Evolutionary conservation across 2,113 vertebrate species (phyloP), one percentile per base, ranked within the genome.

Genomic region (Ellobius talpinus): DNA sequence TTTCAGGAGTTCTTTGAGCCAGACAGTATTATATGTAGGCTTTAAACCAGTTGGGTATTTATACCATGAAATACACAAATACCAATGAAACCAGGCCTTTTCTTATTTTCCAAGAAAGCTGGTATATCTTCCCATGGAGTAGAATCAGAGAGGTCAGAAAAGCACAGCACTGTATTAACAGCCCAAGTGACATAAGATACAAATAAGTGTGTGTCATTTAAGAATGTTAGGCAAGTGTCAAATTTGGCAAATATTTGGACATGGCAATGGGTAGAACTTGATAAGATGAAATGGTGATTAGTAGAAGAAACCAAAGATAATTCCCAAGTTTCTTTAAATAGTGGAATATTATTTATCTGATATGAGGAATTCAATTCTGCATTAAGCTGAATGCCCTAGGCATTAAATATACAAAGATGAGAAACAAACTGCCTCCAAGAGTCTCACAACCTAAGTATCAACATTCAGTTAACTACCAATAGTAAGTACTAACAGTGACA

Each of bases 21-120:
- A 93, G 21, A 0, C 82, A 31, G 55, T 68, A 73, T 93, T 45
- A 73, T 65, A 55, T 21, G 13, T 39, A 77, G 19, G 13, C 66
- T 86, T 61, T 89, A 97, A 95, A 94, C 2, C 52, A n/a, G 88
- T 29, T 9, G 17, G n/a, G 42, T 79, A 85, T 88, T 96, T 84
- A 95, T 8, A 91, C n/a, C 65, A 95, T 3, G 0, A 14, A 92
- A 93, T 4, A 58, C 16, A 50, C 52, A 90, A 68, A 89, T 7
- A 79, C 24, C 42, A 91, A 73, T 36, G 93, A 91, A 93, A 94
- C 65, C 33, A 73, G 58, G 52, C 58, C 33, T 73, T 92, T n/a
- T 87, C 50, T 68, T 91, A 50, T 70, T 94, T 95, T 82, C 55
- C 70, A 47, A 82, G 61, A 93, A 90, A 84, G 50, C 17, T 68